Conservation (phyloP, 2,113 vertebrate genomes). For the Tichodroma muraria region DNA sequence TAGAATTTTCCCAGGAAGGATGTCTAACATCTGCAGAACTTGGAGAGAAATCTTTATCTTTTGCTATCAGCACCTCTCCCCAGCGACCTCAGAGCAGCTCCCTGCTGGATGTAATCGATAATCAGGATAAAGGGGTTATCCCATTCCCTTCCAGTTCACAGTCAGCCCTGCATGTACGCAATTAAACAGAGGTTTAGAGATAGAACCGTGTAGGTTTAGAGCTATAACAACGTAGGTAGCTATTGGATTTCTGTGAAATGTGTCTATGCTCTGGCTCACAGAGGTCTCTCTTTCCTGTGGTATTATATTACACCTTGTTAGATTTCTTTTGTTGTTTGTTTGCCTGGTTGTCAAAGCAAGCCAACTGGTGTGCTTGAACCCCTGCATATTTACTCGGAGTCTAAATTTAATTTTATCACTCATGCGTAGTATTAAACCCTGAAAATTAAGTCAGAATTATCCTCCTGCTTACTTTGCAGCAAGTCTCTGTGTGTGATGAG, state of each 20-base stretch:
- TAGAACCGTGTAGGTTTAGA: not conserved
- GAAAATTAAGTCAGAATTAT: constrained; percentile 32
- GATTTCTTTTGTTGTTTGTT: not conserved
- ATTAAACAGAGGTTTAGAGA: not conserved
- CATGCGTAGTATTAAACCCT: not conserved
- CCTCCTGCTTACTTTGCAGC: constrained; percentile 31
- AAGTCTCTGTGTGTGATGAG: constrained; percentile 22
- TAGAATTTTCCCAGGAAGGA: not conserved
- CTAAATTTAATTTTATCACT: constrained; percentile 30
- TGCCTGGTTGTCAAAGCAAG: not conserved
- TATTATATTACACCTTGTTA: not conserved
- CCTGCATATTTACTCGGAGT: not conserved
- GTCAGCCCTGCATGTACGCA: not conserved
- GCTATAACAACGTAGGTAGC: not conserved
- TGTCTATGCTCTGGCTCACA: not conserved
- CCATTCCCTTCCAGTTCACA: not conserved
- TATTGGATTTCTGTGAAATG: not conserved
- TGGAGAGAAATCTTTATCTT: not conserved
- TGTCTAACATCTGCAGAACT: not conserved
- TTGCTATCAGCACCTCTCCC: not conserved
- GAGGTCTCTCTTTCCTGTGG: not conserved
- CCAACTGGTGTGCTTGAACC: not conserved
- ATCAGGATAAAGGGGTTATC: not conserved
- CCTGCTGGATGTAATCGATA: not conserved
- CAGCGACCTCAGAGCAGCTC: not conserved